Base-by-base conservation (phyloP, 2,113 vertebrate species). In the Bolborhynchus lineola region DNA sequence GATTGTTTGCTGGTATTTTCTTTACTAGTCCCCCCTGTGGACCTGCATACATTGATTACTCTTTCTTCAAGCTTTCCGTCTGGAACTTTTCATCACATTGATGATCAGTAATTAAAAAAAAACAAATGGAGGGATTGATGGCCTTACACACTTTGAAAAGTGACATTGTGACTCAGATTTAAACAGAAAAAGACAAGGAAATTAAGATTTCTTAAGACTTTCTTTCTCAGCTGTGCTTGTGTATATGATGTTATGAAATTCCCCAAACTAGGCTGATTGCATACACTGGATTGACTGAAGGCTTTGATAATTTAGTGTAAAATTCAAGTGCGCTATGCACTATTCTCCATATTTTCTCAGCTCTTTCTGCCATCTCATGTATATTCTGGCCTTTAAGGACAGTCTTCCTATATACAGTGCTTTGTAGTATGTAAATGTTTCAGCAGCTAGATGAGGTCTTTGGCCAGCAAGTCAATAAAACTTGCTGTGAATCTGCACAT, bases 401-500 rank as follows among this genome's bases (percentile, higher is more conserved):
- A 85, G n/a, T 69, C 74, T 84, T 94, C 71, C 83, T 83, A 50
- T 83, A 94, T 78, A 60, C 9, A 84, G 88, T 77, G 59, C 84
- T 96, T 92, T 94, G 91, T 94, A 82, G 75, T 79, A 50, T 59
- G 80, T 95, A 96, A 97, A 96, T 97, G 85, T 92, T 97, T 97
- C 88, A 97, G 85, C 77, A 97, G 86, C 59, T 85, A 82, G 81
- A 85, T 82, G 79, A 94, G 79, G 89, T 47, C 93, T 90, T 87
- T 71, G 94, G 88, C 68, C 93, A 94, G 88, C 69, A 76, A 94
- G 86, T 95, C 95, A 91, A 93, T 94, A 96, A 94, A 95, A 83
- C 93, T 84, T 87, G 44, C 88, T 76, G 78, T 92, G 91, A 95
- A 94, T 90, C 87, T 95, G 92, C 88, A 89, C 86, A 88, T 93